Evolutionary conservation across 2,797 vertebrate species (phyloP).

Genomic region (Silurus lanzhouensis): DNA sequence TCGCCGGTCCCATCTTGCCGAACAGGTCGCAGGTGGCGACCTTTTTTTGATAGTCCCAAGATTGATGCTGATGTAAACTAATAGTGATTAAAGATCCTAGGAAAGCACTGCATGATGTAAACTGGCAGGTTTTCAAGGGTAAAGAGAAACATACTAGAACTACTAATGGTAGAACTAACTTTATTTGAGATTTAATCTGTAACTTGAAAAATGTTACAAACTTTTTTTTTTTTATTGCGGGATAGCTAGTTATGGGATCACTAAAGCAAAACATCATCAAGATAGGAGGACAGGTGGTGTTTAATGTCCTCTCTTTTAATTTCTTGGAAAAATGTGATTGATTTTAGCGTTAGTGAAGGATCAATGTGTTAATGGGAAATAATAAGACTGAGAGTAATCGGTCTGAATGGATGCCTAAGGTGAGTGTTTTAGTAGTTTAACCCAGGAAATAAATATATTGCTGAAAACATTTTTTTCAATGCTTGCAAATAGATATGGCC

Average conservation of each 20-base stretch:
- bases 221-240: neutral
- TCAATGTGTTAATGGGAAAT: neutral
- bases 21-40: no score
- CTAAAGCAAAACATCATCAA: slow-evolving; percentile 9
- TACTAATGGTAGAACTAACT: neutral
- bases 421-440: no score
- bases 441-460: no score
- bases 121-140: slow-evolving; percentile 4
- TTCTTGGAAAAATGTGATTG: neutral
- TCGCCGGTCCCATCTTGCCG: no score
- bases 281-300: slow-evolving; percentile 10
- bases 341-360: neutral
- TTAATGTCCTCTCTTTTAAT: neutral
- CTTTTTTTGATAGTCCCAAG: neutral
- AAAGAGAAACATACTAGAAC: slow-evolving; percentile 26
- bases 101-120: no score
- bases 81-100: slow-evolving; percentile 33
- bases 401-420: neutral
- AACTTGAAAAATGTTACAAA: neutral
- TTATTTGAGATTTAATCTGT: slow-evolving; percentile 7
- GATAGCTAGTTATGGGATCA: neutral
- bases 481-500: neutral
- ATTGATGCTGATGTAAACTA: slow-evolving; percentile 20
- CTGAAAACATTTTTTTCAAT: neutral
- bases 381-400: slow-evolving; percentile 3